Conservation (phyloP, 2,113 vertebrate genomes). For the Microtus richardsoni region DNA sequence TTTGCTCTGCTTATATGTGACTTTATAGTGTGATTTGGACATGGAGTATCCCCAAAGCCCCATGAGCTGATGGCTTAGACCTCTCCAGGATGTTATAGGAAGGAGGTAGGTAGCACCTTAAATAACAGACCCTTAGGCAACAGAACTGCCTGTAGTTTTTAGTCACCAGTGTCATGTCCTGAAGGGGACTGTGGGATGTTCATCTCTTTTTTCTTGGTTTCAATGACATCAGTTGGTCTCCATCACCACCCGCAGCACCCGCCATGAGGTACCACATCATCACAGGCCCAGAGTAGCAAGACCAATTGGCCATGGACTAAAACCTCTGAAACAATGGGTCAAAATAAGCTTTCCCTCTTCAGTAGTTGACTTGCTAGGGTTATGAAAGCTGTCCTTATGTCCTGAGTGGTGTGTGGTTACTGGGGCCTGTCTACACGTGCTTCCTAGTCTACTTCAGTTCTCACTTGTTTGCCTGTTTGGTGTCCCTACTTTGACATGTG, state of each 20-base stretch:
- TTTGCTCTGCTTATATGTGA: background rate
- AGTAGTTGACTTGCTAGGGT: background rate
- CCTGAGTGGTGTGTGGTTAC: too few species aligned
- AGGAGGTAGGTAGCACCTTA: background rate
- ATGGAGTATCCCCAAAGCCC: background rate
- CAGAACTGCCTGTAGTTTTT: background rate
- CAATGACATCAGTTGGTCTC: background rate
- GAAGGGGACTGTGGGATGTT: background rate
- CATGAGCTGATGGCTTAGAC: background rate
- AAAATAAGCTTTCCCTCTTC: too few species aligned
- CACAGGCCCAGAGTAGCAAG: background rate
- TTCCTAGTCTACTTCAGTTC: background rate
- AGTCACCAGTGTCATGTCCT: background rate
- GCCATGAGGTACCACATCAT: background rate
- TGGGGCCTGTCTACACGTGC: accelerated
- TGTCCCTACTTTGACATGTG: background rate
- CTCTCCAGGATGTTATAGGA: background rate
- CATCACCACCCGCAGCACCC: background rate
- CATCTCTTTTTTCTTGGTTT: too few species aligned
- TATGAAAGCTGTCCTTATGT: background rate
- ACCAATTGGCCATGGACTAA: too few species aligned
- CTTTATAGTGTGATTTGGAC: background rate
- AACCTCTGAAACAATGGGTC: background rate
- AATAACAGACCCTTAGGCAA: background rate
- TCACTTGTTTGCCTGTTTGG: too few species aligned